Base-by-base conservation (phyloP, 2,888 invertebrate genomes). In the Diarsia brunnea region DNA sequence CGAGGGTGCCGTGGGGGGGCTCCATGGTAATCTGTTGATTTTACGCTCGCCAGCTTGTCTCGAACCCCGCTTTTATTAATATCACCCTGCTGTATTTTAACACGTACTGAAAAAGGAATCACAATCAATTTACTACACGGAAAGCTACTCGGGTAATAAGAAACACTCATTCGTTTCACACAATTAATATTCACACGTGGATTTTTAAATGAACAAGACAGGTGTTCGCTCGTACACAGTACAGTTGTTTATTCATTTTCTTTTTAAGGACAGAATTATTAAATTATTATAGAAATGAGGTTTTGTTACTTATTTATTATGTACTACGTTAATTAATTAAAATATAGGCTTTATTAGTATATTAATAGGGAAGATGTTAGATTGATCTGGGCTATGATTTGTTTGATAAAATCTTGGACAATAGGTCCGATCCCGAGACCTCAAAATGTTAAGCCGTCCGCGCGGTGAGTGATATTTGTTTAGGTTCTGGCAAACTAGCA, bases 11-110 rank as follows among this genome's bases (percentile, higher is more conserved):
- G 88, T 90, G 87, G 93, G 92, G 95, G 95, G 95, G 93, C 89
- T 91, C 94, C 90, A 91, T 91, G 89, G 93, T 96, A 96, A 96
- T 96, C 96, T 96, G 96, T 96, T 96, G 96, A 96, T 96, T 96
- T 96, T 96, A 95, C 96, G 95, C 95, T 94, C 93, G 89, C 92
- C 92, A 91, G 90, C 92, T 92, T 91, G 92, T 91, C 90, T 90
- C 89, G 91, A 92, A 92, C 92, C 94, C 94, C 91, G 90, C 92
- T 93, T 96, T 93, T 95, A 88, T 88, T 94, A 95, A 95, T 95
- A 95, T 95, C 93, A 93, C 91, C 91, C 88, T 90, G 91, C 88
- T 91, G 91, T 93, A 93, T 93, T 92, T 93, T 93, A 94, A 95
- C 95, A 95, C 94, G 94, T 95, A 91, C 91, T 94, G 91, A 90